A percentile compares a stretch with the other conserved stretches of the same genome.
phyloP scores from a whole-genome alignment of 1,140 invertebrate species.

The Drosophila carrolli region DNA sequence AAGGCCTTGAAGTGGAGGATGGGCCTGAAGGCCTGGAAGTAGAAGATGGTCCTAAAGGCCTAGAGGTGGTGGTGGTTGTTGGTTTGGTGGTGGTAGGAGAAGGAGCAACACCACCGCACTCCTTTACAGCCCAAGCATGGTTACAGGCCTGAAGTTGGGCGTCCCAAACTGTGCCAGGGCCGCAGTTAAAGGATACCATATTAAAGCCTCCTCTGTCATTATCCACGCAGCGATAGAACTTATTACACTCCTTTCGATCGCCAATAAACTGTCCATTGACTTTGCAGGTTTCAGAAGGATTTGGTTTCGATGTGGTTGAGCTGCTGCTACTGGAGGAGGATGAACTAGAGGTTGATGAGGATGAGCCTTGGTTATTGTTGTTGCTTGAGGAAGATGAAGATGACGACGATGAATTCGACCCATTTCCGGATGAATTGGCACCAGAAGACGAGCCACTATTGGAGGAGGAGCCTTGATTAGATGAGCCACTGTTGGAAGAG shows the following conservation, averaged over 20 bases:
- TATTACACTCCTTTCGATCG: slow-evolving; percentile 87
- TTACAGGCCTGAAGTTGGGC: slow-evolving; percentile 87
- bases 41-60: slow-evolving; percentile 9
- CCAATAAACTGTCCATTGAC: slow-evolving; percentile 86
- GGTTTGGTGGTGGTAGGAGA: slow-evolving; percentile 15
- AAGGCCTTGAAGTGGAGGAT: slow-evolving; percentile 6
- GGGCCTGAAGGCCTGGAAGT: background rate
- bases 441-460: slow-evolving; percentile 19
- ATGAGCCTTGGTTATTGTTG: slow-evolving; percentile 39
- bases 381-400: slow-evolving; percentile 21
- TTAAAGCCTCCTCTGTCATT: slow-evolving; percentile 86
- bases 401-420: slow-evolving; percentile 1
- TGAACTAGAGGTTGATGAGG: slow-evolving; percentile 39
- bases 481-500: slow-evolving; percentile 8
- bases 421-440: slow-evolving; percentile 9
- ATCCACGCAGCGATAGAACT: slow-evolving; percentile 89
- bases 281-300: slow-evolving; percentile 79
- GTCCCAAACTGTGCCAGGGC: slow-evolving; percentile 89
- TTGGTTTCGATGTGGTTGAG: slow-evolving; percentile 35
- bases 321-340: slow-evolving; percentile 35
- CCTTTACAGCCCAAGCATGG: slow-evolving; percentile 84
- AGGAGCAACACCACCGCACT: slow-evolving; percentile 43
- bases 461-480: slow-evolving; percentile 6
- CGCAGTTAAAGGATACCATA: slow-evolving; percentile 88
- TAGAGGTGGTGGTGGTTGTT: background rate